These are phyloP conservation scores for Sebastes paucispinis DNA, from an alignment of 2,797 vertebrate species.

Conservation along the genomic window DNA sequence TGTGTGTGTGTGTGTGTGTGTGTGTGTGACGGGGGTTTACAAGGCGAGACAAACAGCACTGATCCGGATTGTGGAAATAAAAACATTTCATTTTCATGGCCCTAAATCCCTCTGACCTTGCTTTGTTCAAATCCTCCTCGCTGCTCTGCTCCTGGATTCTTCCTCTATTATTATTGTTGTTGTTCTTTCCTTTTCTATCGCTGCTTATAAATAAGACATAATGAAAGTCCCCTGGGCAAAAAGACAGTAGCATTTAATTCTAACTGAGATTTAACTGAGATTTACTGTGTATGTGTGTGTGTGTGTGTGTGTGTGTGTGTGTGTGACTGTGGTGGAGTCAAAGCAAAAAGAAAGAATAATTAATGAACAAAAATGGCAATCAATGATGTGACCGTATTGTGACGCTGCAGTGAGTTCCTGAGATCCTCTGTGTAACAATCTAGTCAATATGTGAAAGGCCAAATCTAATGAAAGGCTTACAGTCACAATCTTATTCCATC, in stretches of 20 bases:
- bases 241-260: constrained; percentile 40
- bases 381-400: constrained; percentile 10
- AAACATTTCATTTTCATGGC: constrained; percentile 62
- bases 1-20: background rate
- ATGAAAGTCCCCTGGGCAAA: constrained; percentile 38
- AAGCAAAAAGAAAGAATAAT: background rate
- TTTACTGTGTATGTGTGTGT: background rate
- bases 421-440: background rate
- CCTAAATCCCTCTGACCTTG: constrained; percentile 67
- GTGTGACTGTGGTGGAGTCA: background rate
- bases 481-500: background rate
- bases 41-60: constrained; percentile 46
- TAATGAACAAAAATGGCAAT: constrained; percentile 23
- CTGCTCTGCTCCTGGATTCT: constrained; percentile 18
- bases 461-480: constrained; percentile 48
- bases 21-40: constrained; percentile 7
- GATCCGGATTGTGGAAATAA: constrained; percentile 60
- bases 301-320: background rate
- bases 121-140: constrained; percentile 43
- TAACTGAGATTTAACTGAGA: constrained; percentile 27
- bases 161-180: constrained; percentile 30
- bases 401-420: background rate
- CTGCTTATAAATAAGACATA: constrained; percentile 62
- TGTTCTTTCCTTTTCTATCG: constrained; percentile 29
- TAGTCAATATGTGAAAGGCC: constrained; percentile 39